Evolutionary conservation across 2,888 invertebrate genomes (phyloP), one percentile per base, ranked within the genome.

Genomic region (Prosopocoilus inquinatus): DNA sequence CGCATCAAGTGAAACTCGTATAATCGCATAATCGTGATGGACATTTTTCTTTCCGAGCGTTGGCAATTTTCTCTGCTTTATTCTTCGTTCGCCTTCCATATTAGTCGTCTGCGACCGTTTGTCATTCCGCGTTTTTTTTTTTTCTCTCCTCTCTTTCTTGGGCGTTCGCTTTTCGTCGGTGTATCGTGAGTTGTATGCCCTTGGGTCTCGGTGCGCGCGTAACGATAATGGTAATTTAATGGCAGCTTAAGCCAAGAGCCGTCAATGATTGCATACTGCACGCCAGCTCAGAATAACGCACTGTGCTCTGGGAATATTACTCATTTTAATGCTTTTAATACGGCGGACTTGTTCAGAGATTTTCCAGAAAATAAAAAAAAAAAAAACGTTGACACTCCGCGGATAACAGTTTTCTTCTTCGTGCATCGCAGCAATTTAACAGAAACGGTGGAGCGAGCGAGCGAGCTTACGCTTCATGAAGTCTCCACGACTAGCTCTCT

Each of bases 41-140:
- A 60, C 62, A 62, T 55, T 59, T 53, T 55, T 60, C 61, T 62
- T 62, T 62, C 48, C 16, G 43, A 35, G 45, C 47, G 13, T 53
- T 56, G 50, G 61, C 61, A 64, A 64, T 65, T 65, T 65, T 65
- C 65, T 65, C 62, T 62, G 62, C 59, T 60, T 65, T 64, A 64
- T 57, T 51, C 60, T 55, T 55, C 62, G 58, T 59, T 57, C 59
- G 52, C 57, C 55, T 58, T 51, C 55, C 55, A 49, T 55, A 55
- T 58, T 57, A 55, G 55, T 50, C 55, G 59, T 56, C 47, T 57
- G 49, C 53, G 56, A 53, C 48, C 59, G 57, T 59, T 59, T 59
- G 59, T 59, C 59, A 59, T 56, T 53, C 56, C 43, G 48, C 56
- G 56, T 59, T 41, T 59, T 59, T 57, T 51, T 53, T 48, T 56